Base-by-base conservation (phyloP, 1,140 invertebrate species). In the Tenebrio molitor region DNA sequence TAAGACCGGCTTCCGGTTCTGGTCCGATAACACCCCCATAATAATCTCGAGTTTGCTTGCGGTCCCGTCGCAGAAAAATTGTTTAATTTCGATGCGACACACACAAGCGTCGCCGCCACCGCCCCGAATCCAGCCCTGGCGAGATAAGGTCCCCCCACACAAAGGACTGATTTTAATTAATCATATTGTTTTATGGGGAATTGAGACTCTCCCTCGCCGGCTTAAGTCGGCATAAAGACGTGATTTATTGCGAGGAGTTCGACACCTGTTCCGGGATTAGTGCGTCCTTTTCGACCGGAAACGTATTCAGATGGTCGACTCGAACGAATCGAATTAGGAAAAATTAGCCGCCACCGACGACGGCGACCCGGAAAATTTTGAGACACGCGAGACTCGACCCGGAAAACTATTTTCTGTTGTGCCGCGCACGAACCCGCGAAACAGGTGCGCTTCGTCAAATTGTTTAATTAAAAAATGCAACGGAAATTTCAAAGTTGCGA, bases 21-120 rank as follows among this genome's bases (percentile, higher is more conserved):
- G 71, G 8, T 65, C 34, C 42, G 71, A 73, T 73, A 73, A 73
- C 42, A 25, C 65, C 34, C 65, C 34, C 19, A 44, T 66, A 73
- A 73, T 73, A 73, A 73, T 73, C 65, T 25, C 10, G 63, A 29
- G 21, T 19, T 53, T 67, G 19, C 58, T 12, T 39, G 36, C 36
- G 36, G 6, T 39, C 2, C 36, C 7, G 36, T 39, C n/a, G 17
- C 63, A n/a, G 66, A 73, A 73, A 69, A 73, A 73, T 73, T 73
- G 29, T 46, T 73, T 73, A 73, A 73, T 68, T 73, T 69, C 15
- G 15, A 15, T 16, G 17, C 42, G 8, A 15, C 44, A 50, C 15
- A 50, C 44, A 0, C 17, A 10, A 2, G n/a, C 25, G 3, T 4
- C 25, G 3, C 25, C 25, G 8, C 8, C 8, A 29, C 8, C 3